Conservation (phyloP, 2,888 invertebrate genomes). For the Lepidochrysops patricia region DNA sequence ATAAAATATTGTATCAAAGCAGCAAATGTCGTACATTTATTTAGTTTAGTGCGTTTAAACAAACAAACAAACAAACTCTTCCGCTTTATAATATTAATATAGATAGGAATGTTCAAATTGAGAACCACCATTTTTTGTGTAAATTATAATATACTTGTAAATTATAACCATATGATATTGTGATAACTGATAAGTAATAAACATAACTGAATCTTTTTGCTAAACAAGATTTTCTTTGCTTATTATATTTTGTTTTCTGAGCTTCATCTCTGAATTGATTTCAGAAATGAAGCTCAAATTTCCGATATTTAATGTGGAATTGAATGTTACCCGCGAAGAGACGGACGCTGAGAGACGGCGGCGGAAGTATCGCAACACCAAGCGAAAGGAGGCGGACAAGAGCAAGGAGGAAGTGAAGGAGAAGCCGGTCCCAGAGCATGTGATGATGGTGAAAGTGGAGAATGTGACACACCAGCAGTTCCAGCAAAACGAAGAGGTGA, state of each 20-base stretch:
- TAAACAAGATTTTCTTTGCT: too few relatives aligned
- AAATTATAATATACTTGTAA: too few relatives aligned
- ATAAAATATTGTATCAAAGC: too few relatives aligned
- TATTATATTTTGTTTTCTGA: constrained; percentile 18
- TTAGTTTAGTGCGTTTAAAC: too few relatives aligned
- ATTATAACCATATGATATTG: too few relatives aligned
- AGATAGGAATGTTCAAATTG: too few relatives aligned
- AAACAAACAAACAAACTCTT: too few relatives aligned
- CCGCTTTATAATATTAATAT: too few relatives aligned
- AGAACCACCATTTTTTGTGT: too few relatives aligned
- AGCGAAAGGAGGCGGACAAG: constrained; percentile 35
- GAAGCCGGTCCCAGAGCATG: constrained; percentile 46
- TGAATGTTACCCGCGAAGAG: constrained; percentile 88
- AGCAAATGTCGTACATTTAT: too few relatives aligned
- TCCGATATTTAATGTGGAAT: constrained; percentile 87
- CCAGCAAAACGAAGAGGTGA: constrained; percentile 94
- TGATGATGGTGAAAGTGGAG: constrained; percentile 95
- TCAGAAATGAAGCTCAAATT: constrained; percentile 85
- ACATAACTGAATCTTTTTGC: too few relatives aligned
- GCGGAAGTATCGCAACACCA: constrained; percentile 56
- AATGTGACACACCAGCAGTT: constrained; percentile 93
- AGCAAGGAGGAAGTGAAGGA: constrained; percentile 41
- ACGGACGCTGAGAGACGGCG: constrained; percentile 74
- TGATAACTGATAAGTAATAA: too few relatives aligned
- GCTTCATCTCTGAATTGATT: constrained; percentile 63